phyloP scores from a whole-genome alignment of 2,797 vertebrate genomes.

The Cyclopterus lumpus region DNA sequence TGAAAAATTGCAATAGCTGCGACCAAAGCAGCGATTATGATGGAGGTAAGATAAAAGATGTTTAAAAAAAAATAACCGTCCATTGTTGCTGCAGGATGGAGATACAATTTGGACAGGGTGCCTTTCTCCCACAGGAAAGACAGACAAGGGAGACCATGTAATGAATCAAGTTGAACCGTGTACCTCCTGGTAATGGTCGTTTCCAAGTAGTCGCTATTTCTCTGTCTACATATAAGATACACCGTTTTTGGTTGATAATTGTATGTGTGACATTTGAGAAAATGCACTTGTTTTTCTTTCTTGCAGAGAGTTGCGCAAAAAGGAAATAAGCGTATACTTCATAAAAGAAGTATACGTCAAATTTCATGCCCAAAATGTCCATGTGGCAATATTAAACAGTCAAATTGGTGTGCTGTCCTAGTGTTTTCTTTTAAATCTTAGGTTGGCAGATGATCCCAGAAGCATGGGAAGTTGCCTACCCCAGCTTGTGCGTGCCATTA shows the following conservation, averaged over 20 bases:
- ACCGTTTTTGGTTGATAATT: not conserved
- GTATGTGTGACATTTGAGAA: not conserved
- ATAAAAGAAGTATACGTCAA: too few relatives aligned
- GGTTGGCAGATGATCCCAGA: not conserved
- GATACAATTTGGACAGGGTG: not conserved
- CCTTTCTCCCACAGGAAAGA: not conserved
- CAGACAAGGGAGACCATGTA: not conserved
- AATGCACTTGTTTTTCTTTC: not conserved
- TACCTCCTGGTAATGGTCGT: not conserved
- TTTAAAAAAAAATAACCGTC: not conserved
- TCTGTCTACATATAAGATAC: not conserved
- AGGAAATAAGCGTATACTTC: not conserved
- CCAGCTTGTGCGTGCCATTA: conserved; percentile 37
- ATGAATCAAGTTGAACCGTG: conserved; percentile 9
- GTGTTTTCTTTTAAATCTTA: too few relatives aligned
- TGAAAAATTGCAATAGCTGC: conserved; percentile 31
- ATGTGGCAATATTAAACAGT: too few relatives aligned
- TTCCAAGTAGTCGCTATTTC: not conserved
- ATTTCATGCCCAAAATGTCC: too few relatives aligned
- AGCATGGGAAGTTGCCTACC: not conserved
- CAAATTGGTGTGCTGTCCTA: too few relatives aligned
- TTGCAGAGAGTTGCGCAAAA: not conserved
- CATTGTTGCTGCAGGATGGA: conserved; percentile 10
- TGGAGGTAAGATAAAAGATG: conserved; percentile 24
- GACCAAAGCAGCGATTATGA: conserved; percentile 25